These are phyloP conservation scores for Sorex maritimensis DNA, from an alignment of 2,797 vertebrate species.

Conservation along the genomic window DNA sequence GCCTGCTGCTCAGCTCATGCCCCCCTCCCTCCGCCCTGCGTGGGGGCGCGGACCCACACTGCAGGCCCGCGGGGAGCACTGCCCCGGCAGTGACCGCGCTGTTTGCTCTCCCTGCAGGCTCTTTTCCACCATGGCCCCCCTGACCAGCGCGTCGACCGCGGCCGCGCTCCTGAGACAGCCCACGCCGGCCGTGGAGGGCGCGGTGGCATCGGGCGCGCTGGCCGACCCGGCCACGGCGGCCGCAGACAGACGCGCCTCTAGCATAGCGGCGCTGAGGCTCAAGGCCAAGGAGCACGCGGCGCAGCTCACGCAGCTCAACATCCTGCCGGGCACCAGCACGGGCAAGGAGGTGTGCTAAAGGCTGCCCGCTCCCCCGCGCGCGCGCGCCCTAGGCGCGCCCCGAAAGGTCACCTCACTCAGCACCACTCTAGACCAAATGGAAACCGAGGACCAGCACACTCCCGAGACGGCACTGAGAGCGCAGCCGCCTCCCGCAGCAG, in stretches of 20 bases:
- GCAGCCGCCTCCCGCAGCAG: slow-evolving; percentile 76
- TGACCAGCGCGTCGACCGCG: slow-evolving; percentile 97
- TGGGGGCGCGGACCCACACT: too few relatives aligned
- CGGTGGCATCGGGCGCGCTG: slow-evolving; percentile 93
- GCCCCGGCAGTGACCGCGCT: slow-evolving; percentile 82
- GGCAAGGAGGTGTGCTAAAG: slow-evolving; percentile 99
- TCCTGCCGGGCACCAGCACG: slow-evolving; percentile 95
- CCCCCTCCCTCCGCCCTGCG: too few relatives aligned
- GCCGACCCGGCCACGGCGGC: slow-evolving; percentile 94
- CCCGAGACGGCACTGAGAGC: slow-evolving; percentile 78
- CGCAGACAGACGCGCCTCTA: slow-evolving; percentile 97
- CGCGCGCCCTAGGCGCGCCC: slow-evolving; percentile 75
- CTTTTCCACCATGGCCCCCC: slow-evolving; percentile 98
- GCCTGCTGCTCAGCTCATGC: too few relatives aligned
- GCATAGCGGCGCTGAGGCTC: slow-evolving; percentile 98
- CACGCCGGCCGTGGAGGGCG: slow-evolving; percentile 94
- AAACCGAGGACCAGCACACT: slow-evolving; percentile 88
- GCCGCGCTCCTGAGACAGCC: slow-evolving; percentile 96
- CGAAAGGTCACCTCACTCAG: slow-evolving; percentile 87
- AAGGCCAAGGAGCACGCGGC: slow-evolving; percentile 99
- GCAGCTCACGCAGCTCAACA: slow-evolving; percentile 99
- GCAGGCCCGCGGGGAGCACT: not conserved
- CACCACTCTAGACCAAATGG: slow-evolving; percentile 91
- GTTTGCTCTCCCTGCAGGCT: slow-evolving; percentile 93
- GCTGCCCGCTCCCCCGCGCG: slow-evolving; percentile 69